Evolutionary conservation across 35 echinoderm and acorn worm genomes (phyloP).

Genomic region (Apostichopus japonicus): DNA sequence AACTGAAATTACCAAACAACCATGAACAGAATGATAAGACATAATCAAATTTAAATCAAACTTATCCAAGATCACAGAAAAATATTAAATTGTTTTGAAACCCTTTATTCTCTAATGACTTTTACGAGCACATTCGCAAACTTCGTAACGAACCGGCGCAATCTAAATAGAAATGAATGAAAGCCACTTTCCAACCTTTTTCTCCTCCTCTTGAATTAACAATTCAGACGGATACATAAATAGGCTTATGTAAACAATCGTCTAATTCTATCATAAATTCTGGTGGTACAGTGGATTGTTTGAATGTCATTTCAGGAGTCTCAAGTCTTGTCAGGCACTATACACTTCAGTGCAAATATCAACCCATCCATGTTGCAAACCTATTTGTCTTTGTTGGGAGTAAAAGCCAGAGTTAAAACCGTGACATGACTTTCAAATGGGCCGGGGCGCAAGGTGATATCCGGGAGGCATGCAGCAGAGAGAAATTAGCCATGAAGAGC

Average conservation of each 20-base stretch:
- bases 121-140: too few species aligned
- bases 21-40: too few species aligned
- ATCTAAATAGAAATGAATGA: too few species aligned
- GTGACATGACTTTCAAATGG: too few species aligned
- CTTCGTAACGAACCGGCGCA: too few species aligned
- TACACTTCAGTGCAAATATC: neutral
- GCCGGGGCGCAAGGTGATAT: neutral
- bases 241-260: neutral
- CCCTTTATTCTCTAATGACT: too few species aligned
- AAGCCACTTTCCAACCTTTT: too few species aligned
- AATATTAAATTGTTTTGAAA: too few species aligned
- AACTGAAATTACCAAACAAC: too few species aligned
- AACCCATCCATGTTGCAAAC: neutral
- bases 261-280: neutral
- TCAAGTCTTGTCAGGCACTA: neutral
- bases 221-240: neutral
- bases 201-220: too few species aligned
- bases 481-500: neutral
- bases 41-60: too few species aligned
- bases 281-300: neutral
- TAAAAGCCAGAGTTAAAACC: neutral
- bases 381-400: neutral
- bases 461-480: neutral
- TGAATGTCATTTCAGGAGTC: neutral
- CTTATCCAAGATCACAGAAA: too few species aligned